Percentiles rank a stretch among this genome's conserved stretches.
phyloP scores from a whole-genome alignment of 1,140 invertebrate species.

The Scaptodrosophila lebanonensis region DNA sequence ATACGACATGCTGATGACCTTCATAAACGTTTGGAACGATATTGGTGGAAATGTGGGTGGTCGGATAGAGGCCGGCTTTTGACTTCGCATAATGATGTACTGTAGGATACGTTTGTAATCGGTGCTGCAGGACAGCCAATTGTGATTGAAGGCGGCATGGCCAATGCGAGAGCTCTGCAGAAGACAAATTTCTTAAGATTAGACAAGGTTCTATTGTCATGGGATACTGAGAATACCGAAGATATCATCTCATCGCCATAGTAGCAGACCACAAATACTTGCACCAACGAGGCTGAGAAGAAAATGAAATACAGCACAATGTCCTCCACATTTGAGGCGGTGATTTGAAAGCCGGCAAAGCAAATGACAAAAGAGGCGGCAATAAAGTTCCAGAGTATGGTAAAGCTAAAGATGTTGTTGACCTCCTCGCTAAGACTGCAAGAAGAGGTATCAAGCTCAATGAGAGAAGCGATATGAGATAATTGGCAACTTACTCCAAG shows the following conservation, averaged over 20 bases:
- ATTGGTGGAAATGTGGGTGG: slow-evolving; percentile 64
- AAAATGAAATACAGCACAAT: slow-evolving; percentile 64
- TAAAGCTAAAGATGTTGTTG: slow-evolving; percentile 59
- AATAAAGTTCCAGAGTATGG: slow-evolving; percentile 61
- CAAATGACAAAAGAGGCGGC: slow-evolving; percentile 62
- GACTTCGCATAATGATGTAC: slow-evolving; percentile 56
- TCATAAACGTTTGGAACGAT: slow-evolving; percentile 64
- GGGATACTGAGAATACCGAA: slow-evolving; percentile 25
- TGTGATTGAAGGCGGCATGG: slow-evolving; percentile 52
- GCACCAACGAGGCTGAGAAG: slow-evolving; percentile 56
- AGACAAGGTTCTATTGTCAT: not conserved
- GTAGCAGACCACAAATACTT: slow-evolving; percentile 61
- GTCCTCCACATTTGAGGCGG: slow-evolving; percentile 58
- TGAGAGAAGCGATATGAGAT: not conserved
- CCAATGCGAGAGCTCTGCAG: slow-evolving; percentile 55
- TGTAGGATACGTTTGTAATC: slow-evolving; percentile 47
- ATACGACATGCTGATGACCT: slow-evolving; percentile 67
- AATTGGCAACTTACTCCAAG: slow-evolving; percentile 40
- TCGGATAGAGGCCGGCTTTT: slow-evolving; percentile 58
- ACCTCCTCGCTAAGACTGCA: slow-evolving; percentile 58
- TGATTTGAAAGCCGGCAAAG: slow-evolving; percentile 66
- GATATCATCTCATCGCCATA: slow-evolving; percentile 65
- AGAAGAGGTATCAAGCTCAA: not conserved
- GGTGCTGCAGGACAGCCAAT: slow-evolving; percentile 51
- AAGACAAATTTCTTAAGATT: not conserved